A percentile compares a stretch with the other conserved stretches of the same genome.
These are phyloP conservation scores for Campopleginae sp. DNA, from an alignment of 2,888 invertebrate species.

Conservation along the genomic window DNA sequence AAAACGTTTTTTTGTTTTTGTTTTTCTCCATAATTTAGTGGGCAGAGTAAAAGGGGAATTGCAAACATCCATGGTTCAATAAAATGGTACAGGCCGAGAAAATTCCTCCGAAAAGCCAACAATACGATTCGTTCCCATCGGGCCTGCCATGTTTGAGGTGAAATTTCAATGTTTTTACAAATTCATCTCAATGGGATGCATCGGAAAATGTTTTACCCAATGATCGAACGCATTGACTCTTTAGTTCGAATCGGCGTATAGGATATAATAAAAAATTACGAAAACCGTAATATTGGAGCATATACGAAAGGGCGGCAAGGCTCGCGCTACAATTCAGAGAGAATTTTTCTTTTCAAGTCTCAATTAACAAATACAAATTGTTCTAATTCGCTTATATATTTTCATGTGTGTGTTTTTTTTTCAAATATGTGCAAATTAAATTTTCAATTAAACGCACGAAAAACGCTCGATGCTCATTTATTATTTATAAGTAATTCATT, in stretches of 20 bases:
- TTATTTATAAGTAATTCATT: conserved; percentile 62
- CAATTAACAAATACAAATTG: not conserved
- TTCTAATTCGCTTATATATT: not conserved
- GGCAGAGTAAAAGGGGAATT: not conserved
- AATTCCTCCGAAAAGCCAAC: conserved; percentile 23
- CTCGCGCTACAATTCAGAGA: not conserved
- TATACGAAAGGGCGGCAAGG: too few species aligned
- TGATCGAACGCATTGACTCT: not conserved
- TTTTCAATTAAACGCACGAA: conserved; percentile 42
- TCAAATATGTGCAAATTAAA: conserved; percentile 10
- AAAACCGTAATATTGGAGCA: too few species aligned
- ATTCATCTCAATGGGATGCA: conserved; percentile 35
- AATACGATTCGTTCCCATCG: conserved; percentile 19
- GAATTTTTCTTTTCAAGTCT: not conserved
- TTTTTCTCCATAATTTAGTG: conserved; percentile 4
- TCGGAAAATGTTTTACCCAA: conserved; percentile 3
- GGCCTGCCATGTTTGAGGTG: not conserved
- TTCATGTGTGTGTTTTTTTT: not conserved
- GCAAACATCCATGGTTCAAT: conserved; percentile 11
- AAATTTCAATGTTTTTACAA: conserved; percentile 33
- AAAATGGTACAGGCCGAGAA: conserved; percentile 27
- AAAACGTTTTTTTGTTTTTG: not conserved
- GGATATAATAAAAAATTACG: conserved; percentile 13
- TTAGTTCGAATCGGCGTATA: conserved; percentile 26
- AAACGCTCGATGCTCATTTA: conserved; percentile 27